A percentile compares a stretch with the other conserved stretches of the same genome.
phyloP scores from a whole-genome alignment of 2,888 invertebrate genomes.

The Cylindroiulus punctatus region DNA sequence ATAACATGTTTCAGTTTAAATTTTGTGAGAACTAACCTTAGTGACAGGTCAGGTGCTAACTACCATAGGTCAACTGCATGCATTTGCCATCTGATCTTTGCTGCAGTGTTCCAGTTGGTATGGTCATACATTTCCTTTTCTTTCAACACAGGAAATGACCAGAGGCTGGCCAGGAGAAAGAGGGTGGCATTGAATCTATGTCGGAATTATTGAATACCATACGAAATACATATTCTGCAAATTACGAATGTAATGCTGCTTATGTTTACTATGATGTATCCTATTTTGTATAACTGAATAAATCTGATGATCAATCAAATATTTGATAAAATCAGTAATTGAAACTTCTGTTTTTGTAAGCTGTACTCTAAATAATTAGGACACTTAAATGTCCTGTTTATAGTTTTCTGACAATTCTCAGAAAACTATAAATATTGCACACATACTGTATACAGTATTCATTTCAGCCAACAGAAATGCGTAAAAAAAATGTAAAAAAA shows the following conservation, averaged over 20 bases:
- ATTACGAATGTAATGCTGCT: slow-evolving; percentile 17
- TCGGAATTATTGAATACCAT: slow-evolving; percentile 18
- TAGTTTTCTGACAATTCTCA: no score
- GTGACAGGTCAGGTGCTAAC: not conserved
- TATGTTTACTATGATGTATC: slow-evolving; percentile 18
- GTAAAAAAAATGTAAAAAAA: no score
- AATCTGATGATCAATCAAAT: not conserved
- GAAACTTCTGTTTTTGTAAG: no score
- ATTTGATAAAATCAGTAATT: no score
- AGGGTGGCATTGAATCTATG: slow-evolving; percentile 18
- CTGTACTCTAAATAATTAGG: no score
- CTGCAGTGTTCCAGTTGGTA: not conserved
- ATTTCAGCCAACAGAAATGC: no score
- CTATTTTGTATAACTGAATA: slow-evolving; percentile 18
- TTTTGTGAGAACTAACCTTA: not conserved
- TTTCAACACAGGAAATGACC: slow-evolving; percentile 9
- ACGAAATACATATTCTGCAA: slow-evolving; percentile 18
- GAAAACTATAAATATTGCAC: no score
- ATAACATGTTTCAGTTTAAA: not conserved
- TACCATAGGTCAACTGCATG: slow-evolving; percentile 4
- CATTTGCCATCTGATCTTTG: not conserved
- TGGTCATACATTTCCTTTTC: not conserved
- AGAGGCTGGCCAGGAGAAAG: slow-evolving; percentile 18
- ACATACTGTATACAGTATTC: no score
- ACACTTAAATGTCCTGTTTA: no score